These are phyloP conservation scores for Porphyrio hochstetteri DNA, from an alignment of 2,113 vertebrate genomes.

Conservation along the genomic window DNA sequence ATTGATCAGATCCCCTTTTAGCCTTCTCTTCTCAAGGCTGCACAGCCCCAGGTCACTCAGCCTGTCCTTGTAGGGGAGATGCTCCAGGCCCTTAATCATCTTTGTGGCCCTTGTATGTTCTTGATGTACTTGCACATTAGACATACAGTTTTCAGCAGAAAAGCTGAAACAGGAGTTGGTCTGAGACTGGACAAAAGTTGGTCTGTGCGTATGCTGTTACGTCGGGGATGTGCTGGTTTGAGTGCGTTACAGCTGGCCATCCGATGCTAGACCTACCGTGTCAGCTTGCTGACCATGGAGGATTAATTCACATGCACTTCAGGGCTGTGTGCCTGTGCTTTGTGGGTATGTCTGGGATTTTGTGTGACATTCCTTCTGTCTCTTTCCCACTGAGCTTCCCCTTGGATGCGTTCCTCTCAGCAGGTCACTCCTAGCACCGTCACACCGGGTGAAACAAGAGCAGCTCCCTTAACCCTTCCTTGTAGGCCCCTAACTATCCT, in stretches of 20 bases:
- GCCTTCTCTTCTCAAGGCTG: no score
- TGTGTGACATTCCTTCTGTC: neutral
- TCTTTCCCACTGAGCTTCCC: neutral
- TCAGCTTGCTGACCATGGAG: fast-evolving
- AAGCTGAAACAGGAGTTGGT: neutral
- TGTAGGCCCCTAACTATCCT: neutral
- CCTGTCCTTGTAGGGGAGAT: no score
- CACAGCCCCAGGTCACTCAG: no score
- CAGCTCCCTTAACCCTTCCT: neutral
- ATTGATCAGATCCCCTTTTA: no score
- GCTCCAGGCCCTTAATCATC: no score
- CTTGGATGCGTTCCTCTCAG: neutral
- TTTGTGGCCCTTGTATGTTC: neutral
- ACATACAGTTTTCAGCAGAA: neutral
- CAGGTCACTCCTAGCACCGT: neutral
- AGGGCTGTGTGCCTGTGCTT: neutral
- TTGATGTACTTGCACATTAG: neutral
- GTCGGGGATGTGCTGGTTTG: neutral
- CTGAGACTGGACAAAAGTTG: neutral
- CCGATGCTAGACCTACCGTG: neutral
- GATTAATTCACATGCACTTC: neutral
- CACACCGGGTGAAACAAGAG: neutral
- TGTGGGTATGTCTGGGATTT: neutral
- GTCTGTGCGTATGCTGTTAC: neutral
- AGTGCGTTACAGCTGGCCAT: fast-evolving